Conservation (phyloP, 2,113 vertebrate species). For the Tupaia tana region DNA sequence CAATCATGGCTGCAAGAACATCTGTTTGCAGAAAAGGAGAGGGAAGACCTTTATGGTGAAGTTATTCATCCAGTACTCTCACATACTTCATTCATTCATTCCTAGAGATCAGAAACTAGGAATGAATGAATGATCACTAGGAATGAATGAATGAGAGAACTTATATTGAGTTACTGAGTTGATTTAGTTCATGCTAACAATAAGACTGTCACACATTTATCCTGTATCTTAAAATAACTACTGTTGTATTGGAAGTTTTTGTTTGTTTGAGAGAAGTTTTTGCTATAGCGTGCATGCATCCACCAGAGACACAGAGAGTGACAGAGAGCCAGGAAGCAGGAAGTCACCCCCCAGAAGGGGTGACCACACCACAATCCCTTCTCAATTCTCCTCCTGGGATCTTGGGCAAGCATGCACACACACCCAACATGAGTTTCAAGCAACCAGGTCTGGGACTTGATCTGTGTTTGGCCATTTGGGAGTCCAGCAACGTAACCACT, state of each 20-base stretch:
- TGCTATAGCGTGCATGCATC: no score
- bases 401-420: no score
- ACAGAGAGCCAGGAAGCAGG: no score
- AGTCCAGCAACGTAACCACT: no score
- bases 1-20: not conserved
- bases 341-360: no score
- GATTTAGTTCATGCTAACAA: not conserved
- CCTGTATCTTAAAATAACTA: not conserved
- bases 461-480: no score
- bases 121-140: not conserved
- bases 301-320: no score
- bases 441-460: no score
- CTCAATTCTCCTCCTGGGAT: no score
- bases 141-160: not conserved
- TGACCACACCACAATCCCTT: no score
- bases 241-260: not conserved
- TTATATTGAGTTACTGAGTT: not conserved
- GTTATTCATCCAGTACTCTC: not conserved
- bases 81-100: not conserved
- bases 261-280: no score
- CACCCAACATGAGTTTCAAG: no score
- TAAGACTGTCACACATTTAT: not conserved
- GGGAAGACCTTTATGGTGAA: not conserved
- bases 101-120: not conserved
- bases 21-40: not conserved